phyloP scores from a whole-genome alignment of 1,140 invertebrate genomes.

The Theocolax elegans region DNA sequence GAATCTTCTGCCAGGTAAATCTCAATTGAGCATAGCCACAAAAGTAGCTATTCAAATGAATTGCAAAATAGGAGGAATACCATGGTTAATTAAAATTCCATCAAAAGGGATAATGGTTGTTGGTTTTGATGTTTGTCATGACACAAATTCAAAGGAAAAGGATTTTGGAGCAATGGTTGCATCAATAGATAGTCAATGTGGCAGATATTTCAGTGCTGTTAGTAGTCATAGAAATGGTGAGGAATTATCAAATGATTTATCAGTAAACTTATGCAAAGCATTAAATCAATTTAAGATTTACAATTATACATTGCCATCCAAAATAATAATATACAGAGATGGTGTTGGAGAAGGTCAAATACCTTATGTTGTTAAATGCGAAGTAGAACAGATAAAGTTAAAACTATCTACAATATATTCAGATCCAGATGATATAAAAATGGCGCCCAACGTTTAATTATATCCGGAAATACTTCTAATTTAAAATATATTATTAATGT shows the following conservation, averaged over 20 bases:
- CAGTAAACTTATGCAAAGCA: conserved; percentile 72
- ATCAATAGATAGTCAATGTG: conserved; percentile 74
- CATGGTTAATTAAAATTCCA: conserved; percentile 83
- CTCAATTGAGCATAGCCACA: conserved; percentile 80
- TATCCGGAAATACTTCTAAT: too few species aligned
- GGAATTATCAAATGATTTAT: conserved; percentile 77
- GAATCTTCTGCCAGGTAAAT: conserved; percentile 65
- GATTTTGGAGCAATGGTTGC: conserved; percentile 76
- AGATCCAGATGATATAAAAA: conserved; percentile 48
- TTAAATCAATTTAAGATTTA: conserved; percentile 68
- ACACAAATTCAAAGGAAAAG: conserved; percentile 50
- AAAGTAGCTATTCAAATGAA: conserved; percentile 90
- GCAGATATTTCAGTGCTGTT: conserved; percentile 76
- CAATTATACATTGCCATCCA: conserved; percentile 68
- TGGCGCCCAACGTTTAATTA: too few species aligned
- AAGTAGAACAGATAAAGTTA: conserved; percentile 70
- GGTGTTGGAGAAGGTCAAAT: conserved; percentile 90
- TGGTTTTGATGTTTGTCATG: conserved; percentile 90
- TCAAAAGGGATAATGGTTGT: conserved; percentile 80
- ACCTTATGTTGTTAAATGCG: conserved; percentile 72
- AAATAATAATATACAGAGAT: conserved; percentile 80
- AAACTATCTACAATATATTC: conserved; percentile 69
- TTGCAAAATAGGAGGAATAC: conserved; percentile 88
- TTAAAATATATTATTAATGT: too few species aligned
- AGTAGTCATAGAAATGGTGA: conserved; percentile 78